Conservation (phyloP, 2,888 invertebrate species). For the Thecocarcelia acutangulata region DNA sequence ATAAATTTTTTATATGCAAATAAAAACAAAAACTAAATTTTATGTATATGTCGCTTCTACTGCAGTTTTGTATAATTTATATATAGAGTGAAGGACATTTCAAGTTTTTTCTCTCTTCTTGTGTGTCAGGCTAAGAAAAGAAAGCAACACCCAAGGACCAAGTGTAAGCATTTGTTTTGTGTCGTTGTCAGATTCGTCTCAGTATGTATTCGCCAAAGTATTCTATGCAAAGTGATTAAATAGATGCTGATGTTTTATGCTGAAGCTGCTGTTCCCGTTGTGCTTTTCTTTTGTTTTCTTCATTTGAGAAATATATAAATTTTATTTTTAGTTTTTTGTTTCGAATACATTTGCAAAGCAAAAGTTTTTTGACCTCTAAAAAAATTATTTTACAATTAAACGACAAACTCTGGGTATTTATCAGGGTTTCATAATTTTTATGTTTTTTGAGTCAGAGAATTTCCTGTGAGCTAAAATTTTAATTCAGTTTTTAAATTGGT, state of each 20-base stretch:
- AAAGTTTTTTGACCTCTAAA: constrained; percentile 69
- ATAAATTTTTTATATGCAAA: constrained; percentile 2
- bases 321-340: constrained; percentile 11
- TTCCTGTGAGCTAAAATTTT: no score
- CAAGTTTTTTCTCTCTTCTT: constrained; percentile 5
- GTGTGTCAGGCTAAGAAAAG: constrained; percentile 4
- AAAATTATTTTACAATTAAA: constrained; percentile 67
- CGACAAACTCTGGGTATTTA: constrained; percentile 55
- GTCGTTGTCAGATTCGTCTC: constrained; percentile 34
- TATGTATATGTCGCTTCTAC: not conserved
- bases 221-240: constrained; percentile 59
- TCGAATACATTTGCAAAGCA: constrained; percentile 39
- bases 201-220: constrained; percentile 28
- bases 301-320: not conserved
- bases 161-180: constrained; percentile 31
- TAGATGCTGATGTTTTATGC: constrained; percentile 45
- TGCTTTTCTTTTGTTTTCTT: constrained; percentile 25
- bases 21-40: not conserved
- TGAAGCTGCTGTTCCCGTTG: constrained; percentile 35
- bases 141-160: constrained; percentile 35
- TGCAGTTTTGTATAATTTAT: not conserved
- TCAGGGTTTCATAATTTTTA: constrained; percentile 6
- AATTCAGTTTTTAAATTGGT: no score
- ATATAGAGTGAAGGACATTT: constrained; percentile 22
- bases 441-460: no score